Base-by-base conservation (phyloP, 2,113 vertebrate genomes). In the Cavia porcellus region DNA sequence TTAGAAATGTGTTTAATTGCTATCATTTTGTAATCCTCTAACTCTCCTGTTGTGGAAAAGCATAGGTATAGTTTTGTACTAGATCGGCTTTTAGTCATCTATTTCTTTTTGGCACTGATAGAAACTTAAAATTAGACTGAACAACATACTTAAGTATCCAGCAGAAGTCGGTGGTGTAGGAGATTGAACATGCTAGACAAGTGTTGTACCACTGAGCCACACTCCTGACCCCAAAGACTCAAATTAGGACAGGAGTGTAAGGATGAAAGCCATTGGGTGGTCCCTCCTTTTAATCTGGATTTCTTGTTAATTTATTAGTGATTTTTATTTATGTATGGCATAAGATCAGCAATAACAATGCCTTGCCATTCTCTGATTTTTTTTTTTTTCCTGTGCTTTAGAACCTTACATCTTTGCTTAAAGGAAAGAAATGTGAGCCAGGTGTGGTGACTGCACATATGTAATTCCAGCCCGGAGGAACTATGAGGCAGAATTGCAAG, bases 41-140 rank as follows among this genome's bases (percentile, higher is more conserved):
- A 88, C 38, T 87, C 85, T 82, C 35, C 47, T 86, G 35, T 94
- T 92, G 25, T 17, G 42, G 55, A 86, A 96, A 91, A 94, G 38
- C 59, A n/a, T 42, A 86, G 68, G 55, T 88, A 66, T 30, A 45
- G 59, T n/a, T 74, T 89, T 84, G 38, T 89, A 89, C 62, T 66
- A 68, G 47, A 92, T 68, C 92, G 30, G 61, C 7, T 86, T 97
- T 86, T 90, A 70, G 47, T 93, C 35, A 74, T 61, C 6, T 28
- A 2, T 94, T 13, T 94, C 25, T 77, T 62, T 85, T 79, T 85
- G 45, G 50, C 92, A 90, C 45, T 90, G 52, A 90, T 66, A 74
- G 32, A 94, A 81, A 75, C 25, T 62, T 94, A 92, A 74, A 92
- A 89, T 79, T 96, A 59, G 72, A 42, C 38, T 72, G 62, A 75